phyloP scores from a whole-genome alignment of 2,797 vertebrate species.

The Molothrus aeneus region DNA sequence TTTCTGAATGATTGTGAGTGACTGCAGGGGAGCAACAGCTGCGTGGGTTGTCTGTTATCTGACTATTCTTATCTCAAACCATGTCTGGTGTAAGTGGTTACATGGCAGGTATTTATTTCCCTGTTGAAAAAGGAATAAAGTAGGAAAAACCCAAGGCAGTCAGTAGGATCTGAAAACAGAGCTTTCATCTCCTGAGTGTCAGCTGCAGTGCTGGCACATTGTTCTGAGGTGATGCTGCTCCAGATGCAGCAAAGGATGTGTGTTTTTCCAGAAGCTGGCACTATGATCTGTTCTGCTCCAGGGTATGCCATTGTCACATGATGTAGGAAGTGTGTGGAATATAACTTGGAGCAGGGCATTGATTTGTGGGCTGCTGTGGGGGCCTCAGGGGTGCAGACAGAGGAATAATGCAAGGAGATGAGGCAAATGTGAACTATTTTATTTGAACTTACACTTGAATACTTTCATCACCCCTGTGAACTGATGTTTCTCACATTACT shows the following conservation, averaged over 20 bases:
- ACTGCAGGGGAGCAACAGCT: not conserved
- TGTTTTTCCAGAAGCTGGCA: not conserved
- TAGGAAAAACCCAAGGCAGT: not conserved
- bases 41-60: not conserved
- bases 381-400: not conserved
- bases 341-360: not conserved
- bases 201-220: accelerated
- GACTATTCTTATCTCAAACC: not conserved
- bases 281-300: not conserved
- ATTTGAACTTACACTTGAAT: not conserved
- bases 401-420: not conserved
- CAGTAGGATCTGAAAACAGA: not conserved
- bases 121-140: not conserved
- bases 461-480: not conserved
- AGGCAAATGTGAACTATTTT: not conserved
- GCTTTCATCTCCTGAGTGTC: not conserved
- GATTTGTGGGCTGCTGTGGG: not conserved
- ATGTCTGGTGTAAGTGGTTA: not conserved
- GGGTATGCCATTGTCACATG: accelerated
- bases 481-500: not conserved
- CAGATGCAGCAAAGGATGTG: not conserved
- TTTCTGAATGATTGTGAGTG: not conserved
- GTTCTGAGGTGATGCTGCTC: not conserved
- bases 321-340: not conserved
- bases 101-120: not conserved